Base-by-base conservation (phyloP, 2,888 invertebrate species). In the Pandemis corylana region DNA sequence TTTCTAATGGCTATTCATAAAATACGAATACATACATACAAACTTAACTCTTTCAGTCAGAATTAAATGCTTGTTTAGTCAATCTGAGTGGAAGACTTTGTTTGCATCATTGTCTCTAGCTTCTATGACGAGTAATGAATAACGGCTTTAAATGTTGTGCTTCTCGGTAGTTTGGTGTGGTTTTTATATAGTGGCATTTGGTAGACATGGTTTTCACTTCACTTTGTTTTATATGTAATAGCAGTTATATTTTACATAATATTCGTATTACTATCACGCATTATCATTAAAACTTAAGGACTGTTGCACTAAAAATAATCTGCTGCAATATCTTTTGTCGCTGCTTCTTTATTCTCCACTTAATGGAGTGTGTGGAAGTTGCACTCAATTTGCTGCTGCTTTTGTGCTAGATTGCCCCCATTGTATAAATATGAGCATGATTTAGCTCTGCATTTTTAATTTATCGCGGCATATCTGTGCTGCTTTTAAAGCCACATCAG, bases 361-460 rank as follows among this genome's bases (percentile, higher is more conserved):
- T 70, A 42, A 28, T 75, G 20, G 9, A 67, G 15, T 75, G 64
- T n/a, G 20, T 63, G 44, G 59, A 46, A 20, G 59, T 71, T 71
- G 70, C 67, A 56, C 75, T 75, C 56, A 75, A 71, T 62, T 70
- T 71, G 42, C 53, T 53, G 28, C 36, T 44, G 41, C 44, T 10
- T 65, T 71, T 67, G 66, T 70, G 62, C 36, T 62, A 46, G 53
- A 70, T 67, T 62, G 75, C 53, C 12, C 36, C 62, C 61, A 75
- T 67, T 70, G 42, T 75, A 61, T 53, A 62, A 36, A 69, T 70
- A 74, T 46, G 62, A 75, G 53, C 70, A 66, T 70, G 65, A 63
- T 62, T n/a, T 68, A 68, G n/a, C 2, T 62, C 28, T 13, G 63
- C 68, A 41, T 46, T 56, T 56, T 5, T 59, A 59, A 65, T 61